Conservation (phyloP, 2,797 vertebrate species). For the Mus minutoides region DNA sequence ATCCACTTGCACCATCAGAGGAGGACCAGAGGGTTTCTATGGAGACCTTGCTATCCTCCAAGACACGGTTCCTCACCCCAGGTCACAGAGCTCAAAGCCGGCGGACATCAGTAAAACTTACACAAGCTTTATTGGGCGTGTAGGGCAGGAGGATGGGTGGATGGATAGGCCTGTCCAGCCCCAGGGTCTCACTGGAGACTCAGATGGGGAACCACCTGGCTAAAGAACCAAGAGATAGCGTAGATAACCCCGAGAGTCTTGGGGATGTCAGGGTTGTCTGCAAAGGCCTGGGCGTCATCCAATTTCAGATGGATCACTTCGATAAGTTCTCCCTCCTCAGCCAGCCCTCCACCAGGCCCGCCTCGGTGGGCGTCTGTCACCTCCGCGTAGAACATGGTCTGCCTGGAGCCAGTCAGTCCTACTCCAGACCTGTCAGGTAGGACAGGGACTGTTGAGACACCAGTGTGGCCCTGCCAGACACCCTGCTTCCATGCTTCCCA, state of each 20-base stretch:
- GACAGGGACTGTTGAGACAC: not conserved
- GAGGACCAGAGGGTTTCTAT: rapidly evolving
- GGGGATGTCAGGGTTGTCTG: conserved; percentile 90
- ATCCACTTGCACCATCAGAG: not conserved
- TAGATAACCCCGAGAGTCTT: conserved; percentile 96
- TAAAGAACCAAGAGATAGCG: conserved; percentile 96
- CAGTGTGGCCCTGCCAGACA: rapidly evolving
- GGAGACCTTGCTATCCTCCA: not conserved
- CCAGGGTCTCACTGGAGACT: not conserved
- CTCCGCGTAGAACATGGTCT: conserved; percentile 96
- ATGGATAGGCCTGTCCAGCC: not conserved
- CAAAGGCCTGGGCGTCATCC: conserved; percentile 93
- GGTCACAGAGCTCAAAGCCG: not conserved
- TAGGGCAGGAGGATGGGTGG: rapidly evolving
- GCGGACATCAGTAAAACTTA: not conserved
- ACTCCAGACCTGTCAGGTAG: conserved; percentile 91
- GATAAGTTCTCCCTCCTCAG: conserved; percentile 94
- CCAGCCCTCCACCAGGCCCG: conserved; percentile 92
- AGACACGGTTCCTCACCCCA: not conserved
- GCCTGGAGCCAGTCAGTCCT: conserved; percentile 93
- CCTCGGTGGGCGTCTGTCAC: conserved; percentile 93
- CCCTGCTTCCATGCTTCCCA: rapidly evolving
- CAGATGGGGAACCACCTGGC: conserved; percentile 90
- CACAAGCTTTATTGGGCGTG: conserved; percentile 51
- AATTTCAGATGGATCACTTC: conserved; percentile 95